Evolutionary conservation across 2,888 invertebrate genomes (phyloP), one percentile per base, ranked within the genome.

Genomic region (Halictus ligatus): DNA sequence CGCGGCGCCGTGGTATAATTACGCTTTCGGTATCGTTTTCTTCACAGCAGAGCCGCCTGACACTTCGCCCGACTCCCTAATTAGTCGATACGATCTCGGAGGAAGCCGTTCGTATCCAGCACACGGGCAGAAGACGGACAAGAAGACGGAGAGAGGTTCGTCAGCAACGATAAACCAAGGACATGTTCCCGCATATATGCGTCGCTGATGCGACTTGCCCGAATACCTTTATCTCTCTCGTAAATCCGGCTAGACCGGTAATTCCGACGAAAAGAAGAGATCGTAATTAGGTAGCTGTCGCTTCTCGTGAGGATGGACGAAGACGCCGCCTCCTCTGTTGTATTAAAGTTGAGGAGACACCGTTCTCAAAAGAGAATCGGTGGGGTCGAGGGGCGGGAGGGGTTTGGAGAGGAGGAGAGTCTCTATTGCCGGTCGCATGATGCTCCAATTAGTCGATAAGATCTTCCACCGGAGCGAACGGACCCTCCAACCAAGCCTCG

Each of bases 371-470:
- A 84, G 80, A 79, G 77, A 77, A 83, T 64, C 18, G 35, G 18
- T 29, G 35, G 67, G 58, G 29, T 13, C 60, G 13, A 58, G 78
- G 74, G 73, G 69, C 18, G n/a, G 80, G 54, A 83, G 60, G 74
- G 35, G 35, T 1, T 35, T 2, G 35, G 35, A 35, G 35, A 35
- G 35, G 35, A 35, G 35, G 74, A 73, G 8, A 85, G 72, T 73
- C 83, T 90, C 90, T 85, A 86, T 90, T 78, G 86, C 81, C 78
- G 80, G 78, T 88, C 91, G 89, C 88, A 85, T 88, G 91, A 85
- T 86, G 85, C 89, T 90, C 90, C 91, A 90, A 90, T 90, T 90
- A 90, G 90, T 86, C 91, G 90, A 90, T 90, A 90, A 90, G 90
- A 90, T 90, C 90, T 91, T 84, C 84, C 81, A 77, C 43, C 58